phyloP scores from a whole-genome alignment of 2,888 invertebrate species.

The Linyphia triangularis region DNA sequence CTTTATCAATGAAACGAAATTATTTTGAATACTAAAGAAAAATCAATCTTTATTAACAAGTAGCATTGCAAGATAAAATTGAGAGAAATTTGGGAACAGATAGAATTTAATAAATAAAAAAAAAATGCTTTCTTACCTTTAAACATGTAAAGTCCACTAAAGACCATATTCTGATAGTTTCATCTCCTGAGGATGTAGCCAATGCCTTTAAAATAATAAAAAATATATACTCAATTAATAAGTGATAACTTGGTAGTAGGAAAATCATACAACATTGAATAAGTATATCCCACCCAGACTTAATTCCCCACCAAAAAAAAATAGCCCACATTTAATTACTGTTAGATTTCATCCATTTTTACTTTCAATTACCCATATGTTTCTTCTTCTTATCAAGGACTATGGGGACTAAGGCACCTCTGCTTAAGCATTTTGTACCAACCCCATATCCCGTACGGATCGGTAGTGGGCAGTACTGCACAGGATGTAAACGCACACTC shows the following conservation, averaged over 20 bases:
- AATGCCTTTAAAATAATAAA: conserved; percentile 81
- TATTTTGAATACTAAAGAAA: no score
- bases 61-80: no score
- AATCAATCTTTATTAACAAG: no score
- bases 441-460: no score
- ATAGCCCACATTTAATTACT: no score
- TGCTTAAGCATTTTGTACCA: no score
- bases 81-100: not conserved
- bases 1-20: conserved; percentile 79
- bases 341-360: no score
- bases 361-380: no score
- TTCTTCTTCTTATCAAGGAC: no score
- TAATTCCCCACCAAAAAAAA: not conserved
- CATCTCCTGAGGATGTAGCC: conserved; percentile 92
- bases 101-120: not conserved
- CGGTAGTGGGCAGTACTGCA: no score
- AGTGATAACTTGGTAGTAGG: not conserved
- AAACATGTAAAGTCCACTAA: conserved; percentile 89
- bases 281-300: not conserved
- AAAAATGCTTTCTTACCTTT: conserved; percentile 82
- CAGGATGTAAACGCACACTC: no score
- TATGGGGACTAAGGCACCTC: no score
- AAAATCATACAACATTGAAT: not conserved
- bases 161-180: conserved; percentile 93
- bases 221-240: not conserved